Base-by-base conservation (phyloP, 1,140 invertebrate genomes). In the Drosophila subobscura region DNA sequence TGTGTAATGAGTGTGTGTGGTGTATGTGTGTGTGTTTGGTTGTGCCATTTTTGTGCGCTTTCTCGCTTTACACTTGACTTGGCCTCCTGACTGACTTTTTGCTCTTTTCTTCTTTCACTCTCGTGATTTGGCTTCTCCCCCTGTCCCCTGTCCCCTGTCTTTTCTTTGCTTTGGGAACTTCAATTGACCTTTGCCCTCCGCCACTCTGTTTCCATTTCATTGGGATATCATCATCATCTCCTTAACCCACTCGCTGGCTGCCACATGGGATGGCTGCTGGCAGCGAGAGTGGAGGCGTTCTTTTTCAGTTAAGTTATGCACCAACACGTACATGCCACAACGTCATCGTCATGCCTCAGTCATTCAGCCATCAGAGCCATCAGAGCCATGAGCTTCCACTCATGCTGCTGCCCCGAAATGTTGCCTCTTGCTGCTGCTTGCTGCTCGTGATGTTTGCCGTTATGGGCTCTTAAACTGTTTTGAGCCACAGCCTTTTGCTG, bases 41-140 rank as follows among this genome's bases (percentile, higher is more conserved):
- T 79, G 61, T 68, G 67, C 65, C 81, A 80, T 71, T 81, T 86
- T 86, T 86, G 33, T 37, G 71, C 79, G 78, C 83, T 83, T 88
- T 88, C 75, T 81, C 84, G 60, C 57, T 83, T 88, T 83, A 78
- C 79, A 81, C 83, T 88, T 88, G 84, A 88, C 83, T 88, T 88
- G 71, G 49, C 63, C 67, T 77, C 65, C 55, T 53, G 47, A 52
- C 56, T 66, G 81, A 65, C 77, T 67, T 58, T 58, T 73, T 79
- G 81, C 56, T 66, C 80, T 80, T 77, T 74, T 55, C 55, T 51
- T 73, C 65, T 56, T 59, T 58, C 16, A 27, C 25, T 27, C 25
- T 27, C 25, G 25, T 27, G 25, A 2, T 27, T 5, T 20, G 16
- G 16, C 16, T 20, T 20, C 16, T 20, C 16, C 25, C 25, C 25